Evolutionary conservation across 2,888 invertebrate genomes (phyloP), one percentile per base, ranked within the genome.

Genomic region (Hofmannophila pseudospretella): DNA sequence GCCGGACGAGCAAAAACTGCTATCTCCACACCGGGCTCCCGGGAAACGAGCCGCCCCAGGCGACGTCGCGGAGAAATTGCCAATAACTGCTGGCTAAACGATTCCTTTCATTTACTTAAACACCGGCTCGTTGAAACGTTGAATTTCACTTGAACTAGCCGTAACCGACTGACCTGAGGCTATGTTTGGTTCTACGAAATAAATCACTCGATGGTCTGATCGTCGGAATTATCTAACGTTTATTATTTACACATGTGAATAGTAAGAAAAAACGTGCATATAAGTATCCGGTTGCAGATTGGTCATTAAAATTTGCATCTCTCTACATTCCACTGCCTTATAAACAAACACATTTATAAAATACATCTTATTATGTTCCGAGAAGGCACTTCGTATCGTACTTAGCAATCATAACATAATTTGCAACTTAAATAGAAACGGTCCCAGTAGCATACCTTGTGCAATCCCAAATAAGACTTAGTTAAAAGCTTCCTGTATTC

Each of bases 1-100:
- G 68, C 65, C 70, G 73, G 73, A 68, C 78, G 72, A 70, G 74
- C 71, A 80, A 82, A 81, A 79, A 78, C 76, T 75, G 73, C 74
- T 74, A 74, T 80, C 77, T 63, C 69, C 54, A 58, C 56, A 55
- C 64, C 59, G 41, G 42, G 65, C 71, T 74, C 80, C 81, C 78
- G 79, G 81, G 80, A 77, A 77, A 77, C 73, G 54, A 59, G 65
- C 51, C 71, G 74, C 77, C 77, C 70, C 59, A 54, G 71, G 75
- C 77, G 65, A 66, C 62, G 53, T 49, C 51, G 59, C 59, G 59
- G 67, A 63, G 70, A 76, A 74, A 77, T 71, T 72, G 67, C 65
- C 70, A 64, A 68, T 66, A 72, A 69, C 64, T 53, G 63, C 67
- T 58, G 58, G 55, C 51, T 67, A 67, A 67, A 58, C 67, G 62